These are phyloP conservation scores for Neodiprion virginianus DNA, from an alignment of 1,140 invertebrate genomes.

Conservation along the genomic window DNA sequence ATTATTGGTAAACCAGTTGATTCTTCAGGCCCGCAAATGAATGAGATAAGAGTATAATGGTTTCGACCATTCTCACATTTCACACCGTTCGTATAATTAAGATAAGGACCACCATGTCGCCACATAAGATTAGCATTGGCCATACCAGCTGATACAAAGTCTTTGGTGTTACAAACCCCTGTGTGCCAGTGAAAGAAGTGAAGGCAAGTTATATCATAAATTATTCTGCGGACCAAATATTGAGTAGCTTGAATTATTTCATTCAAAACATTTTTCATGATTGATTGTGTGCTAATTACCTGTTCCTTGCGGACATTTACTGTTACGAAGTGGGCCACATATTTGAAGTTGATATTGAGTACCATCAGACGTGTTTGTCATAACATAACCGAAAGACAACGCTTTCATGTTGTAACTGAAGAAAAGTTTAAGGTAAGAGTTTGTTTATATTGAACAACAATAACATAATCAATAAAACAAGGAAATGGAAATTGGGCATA, in stretches of 20 bases:
- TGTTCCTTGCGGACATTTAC: constrained; percentile 32
- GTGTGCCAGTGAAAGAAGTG: not conserved
- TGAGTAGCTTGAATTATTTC: not conserved
- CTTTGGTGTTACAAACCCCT: constrained; percentile 45
- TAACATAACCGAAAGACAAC: constrained; percentile 33
- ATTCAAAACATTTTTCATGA: not conserved
- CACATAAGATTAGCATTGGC: constrained; percentile 59
- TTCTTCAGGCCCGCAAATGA: constrained; percentile 57
- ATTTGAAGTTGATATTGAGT: constrained; percentile 42
- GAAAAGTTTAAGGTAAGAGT: constrained; percentile 16
- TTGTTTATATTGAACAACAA: constrained; percentile 19
- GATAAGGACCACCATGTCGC: constrained; percentile 60
- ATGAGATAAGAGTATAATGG: constrained; percentile 61
- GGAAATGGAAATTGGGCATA: constrained; percentile 32
- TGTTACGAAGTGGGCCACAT: constrained; percentile 35
- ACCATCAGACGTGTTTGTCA: constrained; percentile 21
- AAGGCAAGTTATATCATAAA: not conserved
- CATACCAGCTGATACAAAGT: constrained; percentile 51
- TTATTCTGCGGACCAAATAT: too few species aligned
- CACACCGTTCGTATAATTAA: constrained; percentile 62
- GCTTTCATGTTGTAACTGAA: constrained; percentile 42
- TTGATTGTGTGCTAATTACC: constrained; percentile 31
- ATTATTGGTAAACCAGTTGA: constrained; percentile 45
- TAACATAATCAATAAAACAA: not conserved
- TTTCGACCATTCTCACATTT: constrained; percentile 42